These are phyloP conservation scores for Amblyjoppa proteus DNA, from an alignment of 2,888 invertebrate species.

Conservation along the genomic window DNA sequence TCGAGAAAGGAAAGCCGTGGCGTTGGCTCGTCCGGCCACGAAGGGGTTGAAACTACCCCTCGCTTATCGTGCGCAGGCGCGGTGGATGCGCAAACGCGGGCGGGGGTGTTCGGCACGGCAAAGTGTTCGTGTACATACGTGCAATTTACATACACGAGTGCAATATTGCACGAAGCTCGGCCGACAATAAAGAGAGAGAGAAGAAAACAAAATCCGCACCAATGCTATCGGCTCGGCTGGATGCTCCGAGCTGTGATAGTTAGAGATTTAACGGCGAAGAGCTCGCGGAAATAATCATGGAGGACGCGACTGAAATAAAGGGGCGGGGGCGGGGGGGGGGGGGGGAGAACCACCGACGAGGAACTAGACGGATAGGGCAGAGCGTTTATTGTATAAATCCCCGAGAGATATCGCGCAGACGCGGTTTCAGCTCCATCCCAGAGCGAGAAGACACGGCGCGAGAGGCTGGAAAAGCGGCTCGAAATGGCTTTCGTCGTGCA, in stretches of 20 bases:
- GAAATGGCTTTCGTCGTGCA: conserved; percentile 5
- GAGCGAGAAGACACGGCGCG: conserved; percentile 39
- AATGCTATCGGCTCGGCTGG: conserved; percentile 8
- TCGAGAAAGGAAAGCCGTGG: conserved; percentile 20
- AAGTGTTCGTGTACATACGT: neutral
- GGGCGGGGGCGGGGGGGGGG: neutral
- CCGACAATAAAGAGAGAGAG: neutral
- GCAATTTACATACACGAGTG: conserved; percentile 1
- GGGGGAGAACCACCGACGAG: neutral
- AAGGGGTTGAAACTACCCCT: conserved; percentile 49
- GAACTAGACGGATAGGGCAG: neutral
- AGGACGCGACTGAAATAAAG: conserved; percentile 14
- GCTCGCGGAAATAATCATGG: conserved; percentile 39
- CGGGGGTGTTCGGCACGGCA: conserved; percentile 5
- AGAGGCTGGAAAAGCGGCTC: conserved; percentile 30
- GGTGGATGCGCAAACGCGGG: conserved; percentile 17
- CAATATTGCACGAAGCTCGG: neutral
- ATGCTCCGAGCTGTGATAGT: conserved; percentile 8
- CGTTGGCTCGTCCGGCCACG: conserved; percentile 20
- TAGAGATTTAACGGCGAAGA: neutral
- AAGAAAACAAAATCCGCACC: conserved; percentile 13
- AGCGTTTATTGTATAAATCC: conserved; percentile 27
- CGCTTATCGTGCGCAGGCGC: conserved; percentile 42
- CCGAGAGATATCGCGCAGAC: conserved; percentile 56
- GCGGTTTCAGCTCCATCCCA: conserved; percentile 41